phyloP scores from a whole-genome alignment of 2,797 vertebrate species.

The Hylomyscus alleni region DNA sequence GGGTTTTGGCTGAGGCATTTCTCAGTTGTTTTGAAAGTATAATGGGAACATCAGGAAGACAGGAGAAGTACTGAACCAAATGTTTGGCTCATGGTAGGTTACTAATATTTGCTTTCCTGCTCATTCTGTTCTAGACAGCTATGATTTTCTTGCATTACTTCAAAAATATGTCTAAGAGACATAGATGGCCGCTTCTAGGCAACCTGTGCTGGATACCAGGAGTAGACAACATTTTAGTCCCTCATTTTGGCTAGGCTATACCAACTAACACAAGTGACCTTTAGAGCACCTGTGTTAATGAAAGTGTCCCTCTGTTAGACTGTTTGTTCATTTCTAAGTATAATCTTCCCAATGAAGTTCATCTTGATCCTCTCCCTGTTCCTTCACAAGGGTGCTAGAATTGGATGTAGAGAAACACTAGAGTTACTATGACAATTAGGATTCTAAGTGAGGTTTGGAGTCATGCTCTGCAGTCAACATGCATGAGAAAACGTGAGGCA shows the following conservation, averaged over 20 bases:
- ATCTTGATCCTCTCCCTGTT: neutral
- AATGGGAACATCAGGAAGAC: neutral
- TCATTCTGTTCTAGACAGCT: neutral
- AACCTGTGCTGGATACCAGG: accelerated
- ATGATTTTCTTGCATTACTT: neutral
- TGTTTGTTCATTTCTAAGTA: neutral
- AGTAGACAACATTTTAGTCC: neutral
- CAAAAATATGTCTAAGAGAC: neutral
- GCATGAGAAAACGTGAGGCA: neutral
- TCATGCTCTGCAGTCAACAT: neutral
- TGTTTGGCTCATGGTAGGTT: neutral
- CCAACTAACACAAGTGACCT: neutral
- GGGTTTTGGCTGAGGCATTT: neutral
- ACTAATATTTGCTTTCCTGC: neutral
- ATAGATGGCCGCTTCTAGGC: neutral
- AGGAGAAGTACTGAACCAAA: neutral
- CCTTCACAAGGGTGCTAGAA: neutral
- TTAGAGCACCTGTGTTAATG: neutral
- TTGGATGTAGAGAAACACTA: neutral
- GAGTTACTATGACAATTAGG: neutral
- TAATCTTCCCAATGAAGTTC: neutral
- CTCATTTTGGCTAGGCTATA: neutral
- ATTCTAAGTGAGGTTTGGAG: neutral
- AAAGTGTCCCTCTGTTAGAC: slow-evolving; percentile 2
- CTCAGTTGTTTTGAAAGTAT: neutral